These are phyloP conservation scores for Catocala sponsa DNA, from an alignment of 2,888 invertebrate genomes.

Conservation along the genomic window DNA sequence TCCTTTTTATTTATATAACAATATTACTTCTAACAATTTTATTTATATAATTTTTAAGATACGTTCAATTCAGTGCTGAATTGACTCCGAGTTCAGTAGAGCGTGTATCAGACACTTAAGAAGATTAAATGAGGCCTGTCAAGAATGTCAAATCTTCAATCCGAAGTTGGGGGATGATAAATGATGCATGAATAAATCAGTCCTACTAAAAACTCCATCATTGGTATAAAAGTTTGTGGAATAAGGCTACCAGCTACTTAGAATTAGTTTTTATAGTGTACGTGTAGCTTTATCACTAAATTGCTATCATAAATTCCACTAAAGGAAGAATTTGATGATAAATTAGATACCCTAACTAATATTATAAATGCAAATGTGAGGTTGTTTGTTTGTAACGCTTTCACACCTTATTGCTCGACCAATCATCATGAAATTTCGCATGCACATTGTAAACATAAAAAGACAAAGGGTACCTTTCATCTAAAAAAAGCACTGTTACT, in stretches of 20 bases:
- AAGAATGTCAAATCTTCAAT: constrained; percentile 73
- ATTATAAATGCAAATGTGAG: no score
- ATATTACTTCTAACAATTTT: constrained; percentile 9
- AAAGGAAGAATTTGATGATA: no score
- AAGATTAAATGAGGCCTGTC: constrained; percentile 75
- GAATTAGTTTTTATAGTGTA: neutral
- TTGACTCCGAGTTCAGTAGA: constrained; percentile 55
- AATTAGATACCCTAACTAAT: no score
- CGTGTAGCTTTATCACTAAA: no score
- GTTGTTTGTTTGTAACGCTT: no score
- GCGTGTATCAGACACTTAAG: constrained; percentile 71
- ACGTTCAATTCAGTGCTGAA: constrained; percentile 41
- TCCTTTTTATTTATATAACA: constrained; percentile 10
- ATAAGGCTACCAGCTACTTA: constrained; percentile 8
- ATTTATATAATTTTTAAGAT: constrained; percentile 21
- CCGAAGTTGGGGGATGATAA: constrained; percentile 70
- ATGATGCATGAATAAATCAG: constrained; percentile 71
- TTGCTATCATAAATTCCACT: no score
- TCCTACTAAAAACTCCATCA: constrained; percentile 64
- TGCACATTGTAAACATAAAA: no score
- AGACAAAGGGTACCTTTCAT: no score
- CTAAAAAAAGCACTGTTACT: no score
- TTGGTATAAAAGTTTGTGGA: constrained; percentile 55
- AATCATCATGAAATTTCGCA: no score
- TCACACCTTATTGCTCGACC: no score